Base-by-base conservation (phyloP, 2,113 vertebrate genomes). In the Rutilus rutilus region DNA sequence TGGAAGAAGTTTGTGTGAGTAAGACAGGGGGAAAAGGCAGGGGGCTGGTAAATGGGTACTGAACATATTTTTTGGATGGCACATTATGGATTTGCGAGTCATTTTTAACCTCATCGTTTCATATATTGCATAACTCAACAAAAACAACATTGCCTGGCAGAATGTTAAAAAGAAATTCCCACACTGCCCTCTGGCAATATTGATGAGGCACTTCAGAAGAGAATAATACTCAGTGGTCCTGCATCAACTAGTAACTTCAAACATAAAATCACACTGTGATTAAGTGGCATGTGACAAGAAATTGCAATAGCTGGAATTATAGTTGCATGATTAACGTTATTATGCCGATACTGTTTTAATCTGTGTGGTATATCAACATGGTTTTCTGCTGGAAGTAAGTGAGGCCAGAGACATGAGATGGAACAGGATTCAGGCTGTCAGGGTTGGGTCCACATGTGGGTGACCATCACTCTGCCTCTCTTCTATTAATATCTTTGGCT, bases 401-500 rank as follows among this genome's bases (percentile, higher is more conserved):
- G 21, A 83, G 87, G 80, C 74, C 57, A 80, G 83, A 86, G 73
- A 62, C 78, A 76, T 84, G 81, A 86, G 75, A 86, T 77, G 88
- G 85, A 89, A 87, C 81, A 82, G 89, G 89, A 88, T 90, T 90
- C 87, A 85, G 85, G 78, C 87, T 85, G 82, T 69, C 52, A 74
- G 79, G 78, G 85, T 83, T 78, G 71, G 85, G 85, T 88, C 89
- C 86, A 89, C 89, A 89, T 88, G 84, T 88, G 86, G 86, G 64
- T 79, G 88, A 85, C 87, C 87, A 67, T 75, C 78, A 57, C 84
- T 69, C 81, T 86, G 82, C 85, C 85, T 75, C 67, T 86, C 82
- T 86, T 82, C 89, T 89, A 89, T 89, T 85, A 88, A 88, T 88
- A 88, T 78, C 87, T 79, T 67, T 45, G 85, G 74, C 87, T 90